Percentiles rank a stretch among this genome's conserved stretches.
These are phyloP conservation scores for Leptopilina myrica DNA, from an alignment of 2,888 invertebrate genomes.

Conservation along the genomic window DNA sequence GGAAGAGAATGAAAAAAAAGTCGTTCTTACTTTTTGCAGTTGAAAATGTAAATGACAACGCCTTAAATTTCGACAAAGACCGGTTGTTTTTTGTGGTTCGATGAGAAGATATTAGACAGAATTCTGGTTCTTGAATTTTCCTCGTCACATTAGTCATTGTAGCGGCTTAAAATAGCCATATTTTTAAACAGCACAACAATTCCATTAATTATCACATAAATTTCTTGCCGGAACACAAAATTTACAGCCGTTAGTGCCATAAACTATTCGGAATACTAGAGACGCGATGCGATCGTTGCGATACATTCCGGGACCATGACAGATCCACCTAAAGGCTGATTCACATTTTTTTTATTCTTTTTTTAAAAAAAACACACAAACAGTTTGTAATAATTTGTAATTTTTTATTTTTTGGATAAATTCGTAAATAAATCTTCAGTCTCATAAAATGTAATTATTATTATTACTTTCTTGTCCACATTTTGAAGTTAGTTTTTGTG, in stretches of 20 bases:
- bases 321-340: too few relatives aligned
- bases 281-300: background rate
- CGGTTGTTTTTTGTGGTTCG: slow-evolving; percentile 51
- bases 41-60: slow-evolving; percentile 55
- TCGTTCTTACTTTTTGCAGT: slow-evolving; percentile 2
- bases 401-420: too few relatives aligned
- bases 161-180: slow-evolving; percentile 53
- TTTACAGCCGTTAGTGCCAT: slow-evolving; percentile 7
- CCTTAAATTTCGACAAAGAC: slow-evolving; percentile 52
- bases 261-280: background rate
- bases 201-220: slow-evolving; percentile 5
- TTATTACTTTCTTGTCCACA: too few relatives aligned
- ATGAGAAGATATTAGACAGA: slow-evolving; percentile 43
- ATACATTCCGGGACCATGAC: too few relatives aligned
- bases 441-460: too few relatives aligned
- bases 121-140: slow-evolving; percentile 45
- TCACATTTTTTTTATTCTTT: too few relatives aligned
- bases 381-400: too few relatives aligned
- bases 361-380: too few relatives aligned
- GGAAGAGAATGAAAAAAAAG: background rate
- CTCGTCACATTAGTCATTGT: slow-evolving; percentile 51
- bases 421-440: too few relatives aligned
- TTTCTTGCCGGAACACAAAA: slow-evolving; percentile 31
- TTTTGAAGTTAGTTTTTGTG: too few relatives aligned
- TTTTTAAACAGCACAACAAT: slow-evolving; percentile 28